phyloP scores from a whole-genome alignment of 2,797 vertebrate genomes.

The Oryzias sinensis region DNA sequence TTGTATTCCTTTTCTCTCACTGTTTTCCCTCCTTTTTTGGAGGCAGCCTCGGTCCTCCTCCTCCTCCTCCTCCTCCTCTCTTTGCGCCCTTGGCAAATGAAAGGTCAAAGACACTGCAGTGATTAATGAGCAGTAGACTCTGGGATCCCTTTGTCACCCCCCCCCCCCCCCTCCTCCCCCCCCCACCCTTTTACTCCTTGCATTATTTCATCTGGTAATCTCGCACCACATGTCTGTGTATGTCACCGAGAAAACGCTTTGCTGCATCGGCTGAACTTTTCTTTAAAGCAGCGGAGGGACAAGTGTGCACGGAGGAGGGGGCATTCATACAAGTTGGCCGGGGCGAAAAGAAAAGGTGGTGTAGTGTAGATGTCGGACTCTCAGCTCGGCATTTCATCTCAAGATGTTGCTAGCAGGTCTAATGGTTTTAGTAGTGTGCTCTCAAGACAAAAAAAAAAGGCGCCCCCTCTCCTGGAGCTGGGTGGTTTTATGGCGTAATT shows the following conservation, averaged over 20 bases:
- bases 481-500: constrained; percentile 60
- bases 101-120: constrained; percentile 86
- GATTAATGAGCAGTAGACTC: constrained; percentile 86
- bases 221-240: constrained; percentile 71
- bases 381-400: constrained; percentile 59
- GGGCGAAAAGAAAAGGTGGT: constrained; percentile 46
- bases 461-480: constrained; percentile 54
- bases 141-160: constrained; percentile 80
- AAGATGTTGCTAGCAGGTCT: constrained; percentile 62
- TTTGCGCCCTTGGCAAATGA: constrained; percentile 86
- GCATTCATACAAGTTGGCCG: constrained; percentile 18
- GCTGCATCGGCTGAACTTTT: constrained; percentile 43
- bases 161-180: constrained; percentile 15
- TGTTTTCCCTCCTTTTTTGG: constrained; percentile 41
- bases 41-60: constrained; percentile 52
- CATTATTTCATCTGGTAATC: constrained; percentile 84
- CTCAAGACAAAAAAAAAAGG: constrained; percentile 47
- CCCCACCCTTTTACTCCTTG: constrained; percentile 58
- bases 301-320: neutral
- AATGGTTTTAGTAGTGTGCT: constrained; percentile 66
- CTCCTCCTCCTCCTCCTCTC: constrained; percentile 66
- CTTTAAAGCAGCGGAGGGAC: constrained; percentile 1
- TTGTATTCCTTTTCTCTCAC: constrained; percentile 25
- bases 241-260: constrained; percentile 56
- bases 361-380: constrained; percentile 58